These are phyloP conservation scores for Lasius fuliginosus DNA, from an alignment of 2,888 invertebrate genomes.

Conservation along the genomic window DNA sequence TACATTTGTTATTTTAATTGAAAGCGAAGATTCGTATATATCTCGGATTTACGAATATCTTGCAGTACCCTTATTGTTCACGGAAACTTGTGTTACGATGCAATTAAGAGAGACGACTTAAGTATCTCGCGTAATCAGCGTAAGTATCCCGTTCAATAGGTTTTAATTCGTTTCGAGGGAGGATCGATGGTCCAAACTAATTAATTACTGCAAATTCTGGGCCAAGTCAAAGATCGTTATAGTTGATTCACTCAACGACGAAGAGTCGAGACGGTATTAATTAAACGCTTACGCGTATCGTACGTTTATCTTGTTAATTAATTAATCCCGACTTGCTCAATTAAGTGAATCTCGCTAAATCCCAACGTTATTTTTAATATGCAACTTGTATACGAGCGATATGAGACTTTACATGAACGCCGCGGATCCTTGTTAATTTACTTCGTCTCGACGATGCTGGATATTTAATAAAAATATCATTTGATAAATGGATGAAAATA, in stretches of 20 bases:
- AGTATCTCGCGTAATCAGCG: constrained; percentile 19
- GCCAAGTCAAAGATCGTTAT: constrained; percentile 54
- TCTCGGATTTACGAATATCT: not conserved
- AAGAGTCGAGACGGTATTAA: constrained; percentile 51
- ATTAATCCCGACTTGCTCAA: constrained; percentile 37
- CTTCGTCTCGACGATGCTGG: not conserved
- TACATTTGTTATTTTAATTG: not conserved
- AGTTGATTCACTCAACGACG: constrained; percentile 45
- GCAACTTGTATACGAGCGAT: not conserved
- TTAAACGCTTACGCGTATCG: constrained; percentile 60
- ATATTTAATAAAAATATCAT: constrained; percentile 17
- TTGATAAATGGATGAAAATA: not conserved
- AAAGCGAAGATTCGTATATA: not conserved
- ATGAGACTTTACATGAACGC: not conserved
- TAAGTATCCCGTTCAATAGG: constrained; percentile 1
- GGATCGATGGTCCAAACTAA: constrained; percentile 41
- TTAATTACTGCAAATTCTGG: constrained; percentile 59
- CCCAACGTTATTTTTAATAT: constrained; percentile 14
- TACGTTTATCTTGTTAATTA: constrained; percentile 31
- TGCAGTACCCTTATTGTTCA: not conserved
- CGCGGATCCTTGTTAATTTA: constrained; percentile 54
- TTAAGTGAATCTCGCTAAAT: constrained; percentile 29
- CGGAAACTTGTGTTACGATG: not conserved
- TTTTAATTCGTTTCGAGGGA: constrained; percentile 4
- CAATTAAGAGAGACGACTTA: not conserved